Percentiles rank a stretch among this genome's conserved stretches.
Evolutionary conservation across 2,113 vertebrate genomes (phyloP).

Genomic region (Nesospiza acunhae): DNA sequence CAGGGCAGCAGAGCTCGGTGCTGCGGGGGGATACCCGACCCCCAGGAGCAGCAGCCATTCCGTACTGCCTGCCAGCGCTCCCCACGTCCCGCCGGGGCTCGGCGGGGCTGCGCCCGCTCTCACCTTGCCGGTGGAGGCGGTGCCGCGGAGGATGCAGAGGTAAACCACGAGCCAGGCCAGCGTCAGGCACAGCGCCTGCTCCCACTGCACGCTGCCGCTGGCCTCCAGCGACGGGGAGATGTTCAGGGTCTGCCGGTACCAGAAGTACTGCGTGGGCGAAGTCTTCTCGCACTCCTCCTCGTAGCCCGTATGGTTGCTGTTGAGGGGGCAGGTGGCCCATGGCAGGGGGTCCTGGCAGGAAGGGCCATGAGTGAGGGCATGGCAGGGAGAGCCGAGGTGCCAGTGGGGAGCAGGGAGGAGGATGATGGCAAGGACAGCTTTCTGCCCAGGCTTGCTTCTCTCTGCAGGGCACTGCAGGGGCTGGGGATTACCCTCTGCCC

Average conservation of each 20-base stretch:
- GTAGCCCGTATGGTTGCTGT: slow-evolving; percentile 79
- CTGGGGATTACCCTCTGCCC: background rate
- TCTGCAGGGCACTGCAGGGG: background rate
- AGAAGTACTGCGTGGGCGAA: slow-evolving; percentile 92
- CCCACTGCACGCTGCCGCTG: slow-evolving; percentile 80
- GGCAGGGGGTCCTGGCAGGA: slow-evolving; percentile 82
- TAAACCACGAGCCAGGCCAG: slow-evolving; percentile 90
- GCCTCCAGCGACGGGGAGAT: slow-evolving; percentile 85
- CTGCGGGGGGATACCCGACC: rapidly evolving
- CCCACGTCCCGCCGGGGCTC: rapidly evolving
- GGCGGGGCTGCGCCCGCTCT: background rate
- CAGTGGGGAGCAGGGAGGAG: rapidly evolving
- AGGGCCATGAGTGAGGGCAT: rapidly evolving
- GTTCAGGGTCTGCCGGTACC: slow-evolving; percentile 90
- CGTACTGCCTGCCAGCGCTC: rapidly evolving
- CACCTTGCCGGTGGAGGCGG: slow-evolving; percentile 90
- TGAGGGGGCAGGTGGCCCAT: slow-evolving; percentile 87
- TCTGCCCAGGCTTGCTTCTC: background rate
- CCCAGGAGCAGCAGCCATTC: background rate
- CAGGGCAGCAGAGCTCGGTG: background rate
- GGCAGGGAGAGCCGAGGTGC: background rate
- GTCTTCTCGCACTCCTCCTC: slow-evolving; percentile 85
- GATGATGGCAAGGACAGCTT: rapidly evolving
- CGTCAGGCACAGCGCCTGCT: slow-evolving; percentile 82
- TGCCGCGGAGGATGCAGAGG: slow-evolving; percentile 85